Evolutionary conservation across 2,797 vertebrate genomes (phyloP).

Genomic region (Rhynchotus rufescens): DNA sequence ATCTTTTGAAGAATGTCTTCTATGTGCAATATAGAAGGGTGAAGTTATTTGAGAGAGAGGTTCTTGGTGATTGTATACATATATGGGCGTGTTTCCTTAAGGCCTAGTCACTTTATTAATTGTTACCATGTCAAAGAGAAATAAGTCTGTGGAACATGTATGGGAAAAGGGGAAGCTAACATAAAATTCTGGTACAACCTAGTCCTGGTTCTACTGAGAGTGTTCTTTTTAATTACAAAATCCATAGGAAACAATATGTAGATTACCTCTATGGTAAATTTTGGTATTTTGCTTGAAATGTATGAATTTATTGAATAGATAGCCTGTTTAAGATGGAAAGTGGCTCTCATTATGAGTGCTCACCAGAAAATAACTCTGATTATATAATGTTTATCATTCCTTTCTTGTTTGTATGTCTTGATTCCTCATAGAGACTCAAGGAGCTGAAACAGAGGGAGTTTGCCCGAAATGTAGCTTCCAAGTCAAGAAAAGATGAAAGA

Average conservation of each 20-base stretch:
- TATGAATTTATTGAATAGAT: not conserved
- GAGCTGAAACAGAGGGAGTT: conserved; percentile 91
- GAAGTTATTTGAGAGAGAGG: no score
- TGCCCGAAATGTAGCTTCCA: conserved; percentile 89
- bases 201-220: not conserved
- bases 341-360: not conserved
- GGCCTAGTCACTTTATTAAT: not conserved
- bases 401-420: conserved; percentile 28
- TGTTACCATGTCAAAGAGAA: not conserved
- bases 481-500: conserved; percentile 87
- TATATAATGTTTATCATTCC: not conserved
- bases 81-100: no score
- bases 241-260: not conserved
- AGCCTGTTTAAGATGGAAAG: not conserved
- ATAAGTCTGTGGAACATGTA: not conserved
- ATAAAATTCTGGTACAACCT: not conserved
- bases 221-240: not conserved
- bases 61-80: no score
- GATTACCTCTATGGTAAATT: not conserved
- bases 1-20: no score
- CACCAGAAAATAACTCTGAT: not conserved
- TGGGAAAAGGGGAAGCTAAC: not conserved
- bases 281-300: not conserved
- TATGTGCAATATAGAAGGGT: no score
- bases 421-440: conserved; percentile 85